Conservation (phyloP, 2,797 vertebrate genomes). For the Cryptoprocta ferox region DNA sequence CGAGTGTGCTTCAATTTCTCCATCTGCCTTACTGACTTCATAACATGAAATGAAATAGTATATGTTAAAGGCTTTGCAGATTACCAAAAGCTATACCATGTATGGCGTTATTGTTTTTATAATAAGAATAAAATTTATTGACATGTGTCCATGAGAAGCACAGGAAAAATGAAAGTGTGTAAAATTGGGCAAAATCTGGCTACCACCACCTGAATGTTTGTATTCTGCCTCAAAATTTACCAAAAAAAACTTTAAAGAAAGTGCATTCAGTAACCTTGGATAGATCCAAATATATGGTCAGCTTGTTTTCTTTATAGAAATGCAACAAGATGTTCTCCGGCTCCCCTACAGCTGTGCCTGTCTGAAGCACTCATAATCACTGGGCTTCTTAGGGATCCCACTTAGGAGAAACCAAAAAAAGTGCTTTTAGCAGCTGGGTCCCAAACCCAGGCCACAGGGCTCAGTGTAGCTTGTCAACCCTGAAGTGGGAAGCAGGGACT, state of each 20-base stretch:
- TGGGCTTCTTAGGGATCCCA: conserved; percentile 77
- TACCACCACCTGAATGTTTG: not conserved
- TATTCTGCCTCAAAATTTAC: conserved; percentile 38
- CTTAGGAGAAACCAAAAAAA: conserved; percentile 80
- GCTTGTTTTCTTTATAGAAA: conserved; percentile 62
- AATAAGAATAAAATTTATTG: not conserved
- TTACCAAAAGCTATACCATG: not conserved
- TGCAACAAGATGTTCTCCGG: conserved; percentile 58
- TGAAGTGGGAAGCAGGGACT: conserved; percentile 85
- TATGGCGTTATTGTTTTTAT: not conserved
- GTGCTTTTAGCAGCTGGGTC: conserved; percentile 87
- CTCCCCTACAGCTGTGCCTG: conserved; percentile 79
- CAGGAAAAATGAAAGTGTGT: not conserved
- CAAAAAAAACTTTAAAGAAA: not conserved
- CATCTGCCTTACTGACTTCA: not conserved
- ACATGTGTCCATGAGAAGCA: not conserved
- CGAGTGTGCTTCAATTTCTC: not conserved
- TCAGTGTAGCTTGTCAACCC: conserved; percentile 79
- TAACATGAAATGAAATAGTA: not conserved
- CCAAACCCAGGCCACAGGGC: conserved; percentile 79
- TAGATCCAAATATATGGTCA: not conserved
- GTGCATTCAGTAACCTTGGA: not conserved
- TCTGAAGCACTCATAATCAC: conserved; percentile 83
- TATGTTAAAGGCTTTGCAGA: not conserved
- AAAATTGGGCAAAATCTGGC: not conserved